Base-by-base conservation (phyloP, 2,113 vertebrate species). In the Bufo bufo region DNA sequence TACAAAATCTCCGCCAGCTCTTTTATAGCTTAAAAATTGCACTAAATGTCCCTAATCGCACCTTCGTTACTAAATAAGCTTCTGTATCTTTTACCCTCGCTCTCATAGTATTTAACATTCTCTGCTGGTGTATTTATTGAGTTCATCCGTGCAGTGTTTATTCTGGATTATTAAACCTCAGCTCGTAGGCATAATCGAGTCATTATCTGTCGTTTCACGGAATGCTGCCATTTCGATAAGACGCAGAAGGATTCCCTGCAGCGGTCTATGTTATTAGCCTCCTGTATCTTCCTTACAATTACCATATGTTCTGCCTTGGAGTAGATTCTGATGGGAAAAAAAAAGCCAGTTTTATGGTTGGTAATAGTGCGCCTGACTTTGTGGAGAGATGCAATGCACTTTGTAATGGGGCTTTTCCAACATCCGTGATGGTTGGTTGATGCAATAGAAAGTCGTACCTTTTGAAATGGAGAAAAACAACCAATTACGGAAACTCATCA, bases 241-340 rank as follows among this genome's bases (percentile, higher is more conserved):
- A 84, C 33, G 65, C 83, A 85, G 66, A 75, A 75, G 83, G 83
- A 85, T 74, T 75, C 83, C 69, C 83, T 75, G 83, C 83, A 85
- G 83, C 69, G n/a, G 72, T 59, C 66, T 58, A 49, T 82, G 82
- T 84, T 85, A 74, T 72, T 85, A 75, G 69, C 52, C 69, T 85
- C 83, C 69, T 75, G 69, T 74, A 85, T 85, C 66, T 85, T 33
- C 23, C 14, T 74, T 54, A 75, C 66, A 85, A 72, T 85, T 85
- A 72, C 82, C 82, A 84, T 84, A 84, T 75, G 83, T 75, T 85
- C 52, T 75, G 83, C 54, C 45, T 43, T 43, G 7, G 69, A 17
- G 81, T 66, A 65, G 12, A 10, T 49, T 77, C 75, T 2, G 33
- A 49, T 82, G 56, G 12, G 56, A n/a, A n/a, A n/a, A 52, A 81